Conservation (phyloP, 2,797 vertebrate species). For the Triplophysa bombifrons region DNA sequence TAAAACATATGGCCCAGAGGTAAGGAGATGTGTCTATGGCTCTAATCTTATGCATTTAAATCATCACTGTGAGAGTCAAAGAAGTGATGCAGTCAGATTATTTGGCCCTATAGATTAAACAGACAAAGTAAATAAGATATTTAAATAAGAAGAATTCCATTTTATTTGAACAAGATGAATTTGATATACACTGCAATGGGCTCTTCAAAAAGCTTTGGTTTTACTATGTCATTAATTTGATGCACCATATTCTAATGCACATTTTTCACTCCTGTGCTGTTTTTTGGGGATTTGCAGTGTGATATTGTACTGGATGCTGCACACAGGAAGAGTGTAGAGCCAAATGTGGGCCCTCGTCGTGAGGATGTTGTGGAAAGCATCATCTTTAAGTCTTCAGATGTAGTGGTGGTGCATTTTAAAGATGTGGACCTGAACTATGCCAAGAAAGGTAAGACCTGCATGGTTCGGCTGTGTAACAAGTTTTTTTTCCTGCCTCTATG, state of each 20-base stretch:
- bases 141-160: neutral
- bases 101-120: neutral
- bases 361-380: conserved; percentile 98
- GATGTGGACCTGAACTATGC: conserved; percentile 97
- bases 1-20: conserved; percentile 99
- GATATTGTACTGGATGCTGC: conserved; percentile 97
- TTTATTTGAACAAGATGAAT: neutral
- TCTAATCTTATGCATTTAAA: neutral
- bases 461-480: neutral
- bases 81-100: neutral
- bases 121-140: neutral
- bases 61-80: neutral
- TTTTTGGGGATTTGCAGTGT: conserved; percentile 70
- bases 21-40: conserved; percentile 61
- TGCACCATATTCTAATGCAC: too few relatives aligned
- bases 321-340: conserved; percentile 91
- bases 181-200: too few relatives aligned
- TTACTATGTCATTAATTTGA: too few relatives aligned
- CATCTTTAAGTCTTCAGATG: conserved; percentile 96
- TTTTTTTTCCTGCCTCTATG: neutral
- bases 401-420: conserved; percentile 96
- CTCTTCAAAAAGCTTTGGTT: too few relatives aligned
- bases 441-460: conserved; percentile 85
- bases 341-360: conserved; percentile 84
- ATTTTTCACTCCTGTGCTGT: neutral